Evolutionary conservation across 37 sponge, comb jelly and placozoan species (phyloP).

Genomic region (Halisarca cf. caerulea): DNA sequence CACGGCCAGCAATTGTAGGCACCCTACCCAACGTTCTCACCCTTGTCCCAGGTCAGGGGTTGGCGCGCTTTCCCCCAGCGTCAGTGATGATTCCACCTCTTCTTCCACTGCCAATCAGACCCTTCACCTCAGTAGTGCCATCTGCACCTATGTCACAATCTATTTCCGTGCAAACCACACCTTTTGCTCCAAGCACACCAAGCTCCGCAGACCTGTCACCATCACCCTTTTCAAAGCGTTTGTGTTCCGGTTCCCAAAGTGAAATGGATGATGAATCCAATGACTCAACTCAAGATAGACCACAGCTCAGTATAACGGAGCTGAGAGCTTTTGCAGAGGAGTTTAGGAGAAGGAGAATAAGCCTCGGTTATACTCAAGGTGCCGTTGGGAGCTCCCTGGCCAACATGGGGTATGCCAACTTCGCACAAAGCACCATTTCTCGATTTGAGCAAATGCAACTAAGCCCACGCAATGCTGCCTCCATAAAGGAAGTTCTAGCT

Average conservation of each 20-base stretch:
- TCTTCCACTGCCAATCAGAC: neutral
- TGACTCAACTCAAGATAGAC: neutral
- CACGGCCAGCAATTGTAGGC: neutral
- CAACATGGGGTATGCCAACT: constrained; percentile 80
- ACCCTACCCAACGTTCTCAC: constrained; percentile 39
- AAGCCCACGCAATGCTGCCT: constrained; percentile 79
- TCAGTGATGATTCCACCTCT: neutral
- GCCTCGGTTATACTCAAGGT: constrained; percentile 81
- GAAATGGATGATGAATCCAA: neutral
- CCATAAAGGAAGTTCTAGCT: constrained; percentile 70
- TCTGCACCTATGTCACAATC: neutral
- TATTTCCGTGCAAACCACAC: neutral
- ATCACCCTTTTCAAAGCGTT: neutral
- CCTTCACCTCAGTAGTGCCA: neutral
- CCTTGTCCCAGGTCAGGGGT: constrained; percentile 11
- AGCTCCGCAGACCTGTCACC: neutral
- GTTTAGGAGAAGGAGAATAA: constrained; percentile 70
- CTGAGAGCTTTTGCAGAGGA: constrained; percentile 81
- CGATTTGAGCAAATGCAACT: constrained; percentile 88
- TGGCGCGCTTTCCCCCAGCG: neutral
- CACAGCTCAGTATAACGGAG: constrained; percentile 33
- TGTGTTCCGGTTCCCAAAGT: neutral
- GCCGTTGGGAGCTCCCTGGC: constrained; percentile 79
- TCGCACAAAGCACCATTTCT: constrained; percentile 87
- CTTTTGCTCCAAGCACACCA: neutral